Evolutionary conservation across 2,113 vertebrate genomes (phyloP), one percentile per base, ranked within the genome.

Genomic region (Scartelaos histophorus): DNA sequence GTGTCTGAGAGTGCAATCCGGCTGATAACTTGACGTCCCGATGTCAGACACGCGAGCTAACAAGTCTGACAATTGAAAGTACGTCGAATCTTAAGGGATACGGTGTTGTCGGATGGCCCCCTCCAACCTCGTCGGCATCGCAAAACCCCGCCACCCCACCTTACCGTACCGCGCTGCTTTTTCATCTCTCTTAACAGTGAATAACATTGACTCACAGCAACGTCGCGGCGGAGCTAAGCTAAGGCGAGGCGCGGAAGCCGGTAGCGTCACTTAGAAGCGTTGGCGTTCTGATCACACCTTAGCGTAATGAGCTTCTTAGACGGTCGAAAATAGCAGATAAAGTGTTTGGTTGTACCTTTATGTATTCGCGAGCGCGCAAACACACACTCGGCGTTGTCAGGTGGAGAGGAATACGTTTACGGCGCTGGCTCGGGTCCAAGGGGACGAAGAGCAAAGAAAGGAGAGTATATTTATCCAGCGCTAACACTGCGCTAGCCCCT

Each of bases 271-370:
- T 75, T 76, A 86, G 16, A 24, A 64, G 78, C 85, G 76, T 90
- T 92, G 91, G 93, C 86, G 90, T 88, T 90, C 88, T 87, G 89
- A 92, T 96, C 91, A 86, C 94, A 95, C 93, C 93, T 96, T 84
- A 62, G 73, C 91, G 90, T 95, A 96, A 96, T 95, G 94, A 94
- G 94, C 92, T 95, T 88, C 93, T 92, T 90, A 85, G 91, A 95
- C 94, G 92, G 92, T 95, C 93, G 75, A 88, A 92, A 90, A 93
- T 93, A 95, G 93, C 90, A 86, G 80, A 65, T 34, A 21, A 43
- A 90, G 88, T 89, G 53, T 13, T 66, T 38, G 61, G 29, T 68
- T 57, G 12, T 46, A 82, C 82, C 82, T 83, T 70, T 21, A 65
- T 66, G 25, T 54, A 71, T 65, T 56, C 90, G 56, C n/a, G 7